Base-by-base conservation (phyloP, 2,113 vertebrate species). In the Xyliphius kryptos region DNA sequence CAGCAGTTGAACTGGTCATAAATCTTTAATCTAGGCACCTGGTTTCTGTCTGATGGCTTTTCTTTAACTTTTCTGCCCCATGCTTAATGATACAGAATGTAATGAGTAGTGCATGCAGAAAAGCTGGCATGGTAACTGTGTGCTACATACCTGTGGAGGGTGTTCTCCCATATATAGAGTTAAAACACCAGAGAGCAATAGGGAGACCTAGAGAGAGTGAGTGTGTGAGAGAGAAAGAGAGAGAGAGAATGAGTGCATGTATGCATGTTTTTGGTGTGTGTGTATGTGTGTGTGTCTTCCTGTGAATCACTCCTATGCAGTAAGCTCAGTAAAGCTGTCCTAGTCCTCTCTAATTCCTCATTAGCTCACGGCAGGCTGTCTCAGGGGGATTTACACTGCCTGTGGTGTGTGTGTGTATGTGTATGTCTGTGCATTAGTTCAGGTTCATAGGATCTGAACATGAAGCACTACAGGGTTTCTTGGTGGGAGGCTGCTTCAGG, bases 261-360 rank as follows among this genome's bases (percentile, higher is more conserved):
- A 7, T 61, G 41, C 20, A 1, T 9, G 12, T 26, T 11, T n/a
- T n/a, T n/a, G n/a, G n/a, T n/a, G n/a, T n/a, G n/a, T n/a, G n/a
- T 66, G 67, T 51, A 22, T 66, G 56, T 63, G 32, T 69, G 76
- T 75, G 77, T 74, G 72, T 79, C 69, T 80, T 81, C 76, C 78
- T 74, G 67, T 80, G 76, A 85, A 81, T 84, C 79, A 80, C 67
- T 76, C 74, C 67, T 60, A 70, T 63, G 72, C 78, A 61, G 78
- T 81, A 78, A 82, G 79, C 57, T 73, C 61, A 74, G 72, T 80
- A 80, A 84, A 79, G 81, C 79, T 79, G 74, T 71, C 61, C 69
- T 71, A 81, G 77, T 79, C 80, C 78, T 74, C 75, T 77, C 75
- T 85, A 83, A 88, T 83, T 83, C 81, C 78, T 81, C 77, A 63